A percentile compares a stretch with the other conserved stretches of the same genome.
These are phyloP conservation scores for Dascyllus trimaculatus DNA, from an alignment of 2,113 vertebrate genomes.

Conservation along the genomic window DNA sequence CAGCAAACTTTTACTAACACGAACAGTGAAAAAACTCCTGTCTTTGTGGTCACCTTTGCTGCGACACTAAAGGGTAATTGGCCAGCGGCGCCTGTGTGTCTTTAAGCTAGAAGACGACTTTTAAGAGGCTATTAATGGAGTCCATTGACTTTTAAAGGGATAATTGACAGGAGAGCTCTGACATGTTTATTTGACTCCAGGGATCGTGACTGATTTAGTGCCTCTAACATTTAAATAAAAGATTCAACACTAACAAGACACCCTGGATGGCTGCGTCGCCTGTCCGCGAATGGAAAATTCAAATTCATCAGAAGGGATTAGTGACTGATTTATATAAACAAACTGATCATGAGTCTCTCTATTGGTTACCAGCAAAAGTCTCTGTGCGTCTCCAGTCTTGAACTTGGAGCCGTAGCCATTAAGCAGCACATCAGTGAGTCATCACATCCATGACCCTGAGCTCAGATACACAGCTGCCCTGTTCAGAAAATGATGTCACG, in stretches of 20 bases:
- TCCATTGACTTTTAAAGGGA: neutral
- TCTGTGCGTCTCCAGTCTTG: constrained; percentile 12
- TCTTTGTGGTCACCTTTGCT: neutral
- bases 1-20: no score
- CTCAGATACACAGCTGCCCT: constrained; percentile 42
- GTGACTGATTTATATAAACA: neutral
- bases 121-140: neutral
- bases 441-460: constrained; percentile 67
- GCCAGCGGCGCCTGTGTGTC: neutral
- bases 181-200: neutral
- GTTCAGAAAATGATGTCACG: constrained; percentile 61
- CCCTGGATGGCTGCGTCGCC: neutral
- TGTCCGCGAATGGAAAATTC: neutral
- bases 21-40: no score
- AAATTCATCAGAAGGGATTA: neutral
- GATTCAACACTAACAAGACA: neutral
- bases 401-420: constrained; percentile 23
- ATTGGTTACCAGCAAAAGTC: neutral
- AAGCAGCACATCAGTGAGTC: constrained; percentile 61
- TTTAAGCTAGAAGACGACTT: neutral
- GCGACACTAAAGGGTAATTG: neutral
- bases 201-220: neutral
- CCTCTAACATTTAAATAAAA: neutral
- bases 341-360: neutral
- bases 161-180: neutral